Base-by-base conservation (phyloP, 2,888 invertebrate genomes). In the Neria commutata region DNA sequence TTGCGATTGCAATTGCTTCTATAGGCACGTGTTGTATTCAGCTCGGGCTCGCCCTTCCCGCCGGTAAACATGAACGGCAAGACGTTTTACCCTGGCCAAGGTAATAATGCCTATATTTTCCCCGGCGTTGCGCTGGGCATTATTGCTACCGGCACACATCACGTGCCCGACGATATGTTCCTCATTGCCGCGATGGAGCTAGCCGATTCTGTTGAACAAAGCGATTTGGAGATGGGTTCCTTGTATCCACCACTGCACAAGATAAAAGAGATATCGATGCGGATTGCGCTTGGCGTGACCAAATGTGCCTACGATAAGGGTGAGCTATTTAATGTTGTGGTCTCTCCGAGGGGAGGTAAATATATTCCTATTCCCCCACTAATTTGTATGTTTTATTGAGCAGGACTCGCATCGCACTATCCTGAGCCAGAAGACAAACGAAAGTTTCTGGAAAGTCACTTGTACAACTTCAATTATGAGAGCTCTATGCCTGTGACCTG, bases 21-120 rank as follows among this genome's bases (percentile, higher is more conserved):
- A 16, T 77, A 98, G 95, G 98, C 97, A 23, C 88, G 91, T 55
- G 92, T 91, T 69, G 88, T 99, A 56, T 99, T 96, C 84, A 92
- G 96, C 1, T 96, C 95, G 25, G 98, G 98, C 5, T 97, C 96
- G 25, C 98, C 98, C 0, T 99, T 99, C 84, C 91, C 91, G 16
- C 89, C 93, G 2, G 94, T 95, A 2, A 84, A 86, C 14, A 85
- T 89, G 71, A 86, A 89, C 56, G 95, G 92, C 19, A 90, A 91
- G 79, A 89, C 89, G 3, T 95, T 85, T 83, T 86, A 88, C 67
- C 94, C 98, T 0, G 98, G 99, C 0, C 99, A 99, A 81, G 98
- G 98, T 60, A 98, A 97, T 83, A 98, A 98, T 82, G 93, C 97
- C 0, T 98, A 98, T 82, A 96, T 98, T 74, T 97, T 95, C 85